Percentiles rank a stretch among this genome's conserved stretches.
Evolutionary conservation across 1,140 invertebrate species (phyloP).

Genomic region (Coenobita brevimanus): DNA sequence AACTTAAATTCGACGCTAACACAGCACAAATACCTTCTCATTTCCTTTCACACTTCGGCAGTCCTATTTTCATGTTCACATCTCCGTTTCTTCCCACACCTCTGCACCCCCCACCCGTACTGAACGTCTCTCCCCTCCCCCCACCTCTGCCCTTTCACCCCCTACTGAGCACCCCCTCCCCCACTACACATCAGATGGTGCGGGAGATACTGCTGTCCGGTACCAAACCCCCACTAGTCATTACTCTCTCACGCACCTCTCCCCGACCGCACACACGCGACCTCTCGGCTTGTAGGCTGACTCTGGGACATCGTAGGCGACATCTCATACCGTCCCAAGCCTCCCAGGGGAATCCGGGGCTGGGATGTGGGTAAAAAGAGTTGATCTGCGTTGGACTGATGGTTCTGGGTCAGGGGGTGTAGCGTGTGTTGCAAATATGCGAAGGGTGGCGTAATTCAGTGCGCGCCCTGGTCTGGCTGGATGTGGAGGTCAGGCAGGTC

Average conservation of each 20-base stretch:
- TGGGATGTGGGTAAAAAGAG: not conserved
- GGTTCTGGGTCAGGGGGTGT: not conserved
- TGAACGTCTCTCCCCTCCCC: not conserved
- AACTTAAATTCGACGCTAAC: no score
- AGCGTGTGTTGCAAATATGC: conserved; percentile 11
- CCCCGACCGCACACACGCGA: not conserved
- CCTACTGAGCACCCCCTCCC: not conserved
- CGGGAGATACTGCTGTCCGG: conserved; percentile 16
- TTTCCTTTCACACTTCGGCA: not conserved
- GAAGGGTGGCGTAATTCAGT: conserved; percentile 16
- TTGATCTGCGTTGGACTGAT: not conserved
- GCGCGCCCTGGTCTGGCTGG: not conserved
- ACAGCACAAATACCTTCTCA: not conserved
- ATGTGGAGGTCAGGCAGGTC: conserved; percentile 11
- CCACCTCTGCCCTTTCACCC: not conserved
- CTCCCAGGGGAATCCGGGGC: no score
- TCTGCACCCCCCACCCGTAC: not conserved
- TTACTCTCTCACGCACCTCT: conserved; percentile 18
- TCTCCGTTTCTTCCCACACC: not conserved
- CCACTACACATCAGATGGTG: conserved; percentile 21
- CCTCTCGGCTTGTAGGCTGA: not conserved
- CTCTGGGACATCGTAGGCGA: no score
- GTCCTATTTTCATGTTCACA: not conserved
- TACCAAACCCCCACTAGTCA: conserved; percentile 22
- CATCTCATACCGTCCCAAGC: no score